Evolutionary conservation across 2,888 invertebrate species (phyloP), one percentile per base, ranked within the genome.

Genomic region (Coleophora flavipennella): DNA sequence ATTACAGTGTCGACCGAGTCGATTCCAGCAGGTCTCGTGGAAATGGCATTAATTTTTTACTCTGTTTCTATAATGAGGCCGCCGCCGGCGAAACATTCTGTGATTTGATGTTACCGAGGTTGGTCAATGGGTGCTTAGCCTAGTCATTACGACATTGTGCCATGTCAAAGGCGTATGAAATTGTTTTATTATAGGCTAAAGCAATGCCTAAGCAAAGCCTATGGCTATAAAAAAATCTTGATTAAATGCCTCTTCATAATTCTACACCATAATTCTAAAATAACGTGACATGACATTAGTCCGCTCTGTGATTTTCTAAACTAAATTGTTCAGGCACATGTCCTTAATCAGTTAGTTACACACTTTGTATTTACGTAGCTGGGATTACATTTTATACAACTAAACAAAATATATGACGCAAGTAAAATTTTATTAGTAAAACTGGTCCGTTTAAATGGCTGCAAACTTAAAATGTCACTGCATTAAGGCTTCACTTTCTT

Each of bases 401-500:
- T 53, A 49, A 51, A 54, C 54, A 57, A 56, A 57, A 50, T 51
- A 46, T 48, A 46, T 57, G n/a, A n/a, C n/a, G 57, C 53, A 55
- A 59, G 65, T 70, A 67, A 71, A 62, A 57, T 55, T 64, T 64
- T 64, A 62, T 57, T 53, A 41, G 40, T 48, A 56, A 57, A 60
- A 62, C 63, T 59, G 59, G 59, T 57, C 53, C 57, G 51, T 55
- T 51, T 50, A 53, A 44, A 55, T 51, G 51, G 51, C 42, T 58
- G 55, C 62, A 62, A 68, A 60, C 68, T 57, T 59, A 63, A 61
- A 57, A 55, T 50, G 55, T 59, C 46, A 31, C 27, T 10, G n/a
- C 26, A 11, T n/a, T 20, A 20, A 20, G 20, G 20, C 25, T 41
- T 44, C 36, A 41, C 48, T 41, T 49, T 45, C 43, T 40, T 41